Base-by-base conservation (phyloP, 2,113 vertebrate species). In the Xenopus laevis region DNA sequence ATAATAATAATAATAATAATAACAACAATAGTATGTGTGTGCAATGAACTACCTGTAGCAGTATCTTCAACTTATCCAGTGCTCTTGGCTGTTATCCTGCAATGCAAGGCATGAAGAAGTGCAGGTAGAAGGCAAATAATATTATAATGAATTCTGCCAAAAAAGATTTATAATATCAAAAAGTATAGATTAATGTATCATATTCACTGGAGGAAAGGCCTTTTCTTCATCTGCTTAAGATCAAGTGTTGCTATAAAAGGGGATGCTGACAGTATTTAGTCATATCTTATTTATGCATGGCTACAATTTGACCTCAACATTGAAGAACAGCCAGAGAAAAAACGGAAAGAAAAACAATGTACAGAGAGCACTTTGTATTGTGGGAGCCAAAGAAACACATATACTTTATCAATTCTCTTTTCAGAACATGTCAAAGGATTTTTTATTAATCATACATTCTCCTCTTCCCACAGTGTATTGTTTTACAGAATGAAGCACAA, bases 271-370 rank as follows among this genome's bases (percentile, higher is more conserved):
- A 40, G 30, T 58, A 59, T 70, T 70, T n/a, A 59, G 20, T 59
- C 40, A 59, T 46, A 59, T 46, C 17, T 46, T 60, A 46, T 71
- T 11, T 46, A 13, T 46, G 55, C 30, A 21, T 57, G n/a, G 52
- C 33, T 45, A 20, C 8, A 20, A 62, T 50, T 15, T 64, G 46
- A 53, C 71, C 87, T 85, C 81, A 86, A 92, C 92, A 91, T 93
- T 94, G 95, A 94, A 94, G 94, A 95, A 87, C 81, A 85, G 86
- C 81, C 80, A 83, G 80, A 78, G 86, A 27, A 87, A 88, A 91
- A 91, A 92, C 87, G 92, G 91, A 92, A 88, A 93, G 91, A 92
- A 88, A 84, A 86, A 81, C 86, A 84, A 88, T 89, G 88, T 89
- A 86, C 82, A 79, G 88, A 85, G 86, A 87, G 88, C 88, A 89